Evolutionary conservation across 2,888 invertebrate genomes (phyloP).

Genomic region (Brachyptera risi): DNA sequence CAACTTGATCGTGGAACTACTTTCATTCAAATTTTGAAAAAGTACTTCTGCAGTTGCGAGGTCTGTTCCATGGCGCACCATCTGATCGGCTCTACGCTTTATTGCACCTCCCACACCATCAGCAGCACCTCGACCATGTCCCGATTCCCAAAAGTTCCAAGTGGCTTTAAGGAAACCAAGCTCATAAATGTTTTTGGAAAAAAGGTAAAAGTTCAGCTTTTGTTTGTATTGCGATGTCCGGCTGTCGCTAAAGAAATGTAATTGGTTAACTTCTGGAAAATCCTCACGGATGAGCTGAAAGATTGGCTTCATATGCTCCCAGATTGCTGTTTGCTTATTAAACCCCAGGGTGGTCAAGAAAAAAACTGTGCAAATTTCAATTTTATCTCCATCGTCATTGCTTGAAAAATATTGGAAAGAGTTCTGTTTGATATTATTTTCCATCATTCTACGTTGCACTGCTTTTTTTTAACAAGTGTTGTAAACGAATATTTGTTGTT

Average conservation of each 20-base stretch:
- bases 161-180: not conserved
- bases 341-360: too few relatives aligned
- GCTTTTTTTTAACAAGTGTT: too few relatives aligned
- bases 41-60: not conserved
- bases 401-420: too few relatives aligned
- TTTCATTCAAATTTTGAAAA: not conserved
- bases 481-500: too few relatives aligned
- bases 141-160: slow-evolving; percentile 11
- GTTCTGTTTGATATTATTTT: too few relatives aligned
- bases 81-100: not conserved
- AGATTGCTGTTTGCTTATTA: too few relatives aligned
- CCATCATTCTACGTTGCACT: too few relatives aligned
- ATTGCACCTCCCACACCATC: slow-evolving; percentile 6
- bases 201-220: not conserved
- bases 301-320: not conserved
- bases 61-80: not conserved
- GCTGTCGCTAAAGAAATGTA: not conserved
- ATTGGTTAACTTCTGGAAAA: not conserved
- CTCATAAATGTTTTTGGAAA: not conserved
- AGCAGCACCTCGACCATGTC: slow-evolving; percentile 7
- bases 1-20: not conserved
- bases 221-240: slow-evolving; percentile 3
- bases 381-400: too few relatives aligned
- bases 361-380: too few relatives aligned
- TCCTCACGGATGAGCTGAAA: not conserved